Evolutionary conservation across 2,888 invertebrate genomes (phyloP).

Genomic region (Calameuta idolon): DNA sequence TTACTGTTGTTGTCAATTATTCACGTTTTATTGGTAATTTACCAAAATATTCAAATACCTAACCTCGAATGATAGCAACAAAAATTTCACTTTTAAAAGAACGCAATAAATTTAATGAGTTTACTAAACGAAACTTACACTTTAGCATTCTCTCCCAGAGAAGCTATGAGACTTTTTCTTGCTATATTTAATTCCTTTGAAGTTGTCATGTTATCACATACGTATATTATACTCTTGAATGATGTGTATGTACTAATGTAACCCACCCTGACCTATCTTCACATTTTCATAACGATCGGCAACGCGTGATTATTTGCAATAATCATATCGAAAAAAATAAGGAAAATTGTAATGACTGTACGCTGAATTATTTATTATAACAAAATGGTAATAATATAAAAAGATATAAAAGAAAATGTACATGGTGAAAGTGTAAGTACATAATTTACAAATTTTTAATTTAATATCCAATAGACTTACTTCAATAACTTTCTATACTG

Average conservation of each 20-base stretch:
- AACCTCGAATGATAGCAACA: background rate
- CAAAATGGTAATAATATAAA: background rate
- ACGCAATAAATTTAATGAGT: slow-evolving; percentile 8
- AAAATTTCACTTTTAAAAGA: background rate
- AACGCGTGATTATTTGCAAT: background rate
- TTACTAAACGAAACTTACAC: slow-evolving; percentile 59
- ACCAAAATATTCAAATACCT: background rate
- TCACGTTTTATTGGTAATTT: background rate
- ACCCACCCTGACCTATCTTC: background rate
- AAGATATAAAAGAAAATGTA: background rate
- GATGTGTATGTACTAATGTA: background rate
- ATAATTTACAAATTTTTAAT: background rate
- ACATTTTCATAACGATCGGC: background rate
- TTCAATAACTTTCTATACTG: background rate
- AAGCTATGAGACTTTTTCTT: slow-evolving; percentile 73
- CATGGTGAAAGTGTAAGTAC: background rate
- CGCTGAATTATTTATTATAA: background rate
- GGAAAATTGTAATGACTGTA: background rate
- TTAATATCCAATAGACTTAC: too few species aligned
- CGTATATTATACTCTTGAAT: background rate
- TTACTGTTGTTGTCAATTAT: background rate
- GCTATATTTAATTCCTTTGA: slow-evolving; percentile 71
- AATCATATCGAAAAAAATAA: background rate
- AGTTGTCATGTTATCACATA: slow-evolving; percentile 49
- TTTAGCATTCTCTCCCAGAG: slow-evolving; percentile 77